phyloP scores from a whole-genome alignment of 37 sponge, comb jelly and placozoan species.

The Aplysina aerophoba region DNA sequence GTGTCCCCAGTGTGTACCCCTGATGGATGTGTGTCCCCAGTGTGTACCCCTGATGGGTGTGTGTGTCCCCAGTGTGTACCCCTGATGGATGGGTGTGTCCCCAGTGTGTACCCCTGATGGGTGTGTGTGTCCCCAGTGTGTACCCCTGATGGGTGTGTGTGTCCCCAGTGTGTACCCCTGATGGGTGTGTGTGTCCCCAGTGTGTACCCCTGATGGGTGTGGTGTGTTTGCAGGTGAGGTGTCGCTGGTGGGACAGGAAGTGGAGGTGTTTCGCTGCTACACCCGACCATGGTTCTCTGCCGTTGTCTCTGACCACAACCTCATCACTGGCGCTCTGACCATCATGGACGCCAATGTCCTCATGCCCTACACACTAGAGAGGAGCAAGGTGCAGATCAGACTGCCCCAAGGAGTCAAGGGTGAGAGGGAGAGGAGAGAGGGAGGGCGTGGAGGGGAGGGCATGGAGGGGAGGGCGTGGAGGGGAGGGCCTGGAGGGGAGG shows the following conservation, averaged over 20 bases:
- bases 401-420: slow-evolving; percentile 13
- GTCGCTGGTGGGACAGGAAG: slow-evolving; percentile 54
- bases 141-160: background rate
- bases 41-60: no score
- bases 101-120: no score
- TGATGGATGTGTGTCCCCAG: no score
- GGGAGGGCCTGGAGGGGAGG: no score
- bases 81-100: no score
- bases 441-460: background rate
- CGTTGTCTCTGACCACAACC: slow-evolving; percentile 43
- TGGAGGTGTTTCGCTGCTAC: slow-evolving; percentile 22
- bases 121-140: no score
- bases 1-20: background rate
- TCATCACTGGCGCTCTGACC: background rate
- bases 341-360: slow-evolving; percentile 2
- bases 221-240: slow-evolving; percentile 21
- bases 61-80: no score
- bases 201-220: no score
- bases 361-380: slow-evolving; percentile 14
- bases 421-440: background rate
- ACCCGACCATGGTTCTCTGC: slow-evolving; percentile 57
- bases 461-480: no score
- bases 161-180: background rate
- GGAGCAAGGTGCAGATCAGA: slow-evolving; percentile 10
- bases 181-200: background rate